Base-by-base conservation (phyloP, 2,113 vertebrate species). In the Pedetes capensis region DNA sequence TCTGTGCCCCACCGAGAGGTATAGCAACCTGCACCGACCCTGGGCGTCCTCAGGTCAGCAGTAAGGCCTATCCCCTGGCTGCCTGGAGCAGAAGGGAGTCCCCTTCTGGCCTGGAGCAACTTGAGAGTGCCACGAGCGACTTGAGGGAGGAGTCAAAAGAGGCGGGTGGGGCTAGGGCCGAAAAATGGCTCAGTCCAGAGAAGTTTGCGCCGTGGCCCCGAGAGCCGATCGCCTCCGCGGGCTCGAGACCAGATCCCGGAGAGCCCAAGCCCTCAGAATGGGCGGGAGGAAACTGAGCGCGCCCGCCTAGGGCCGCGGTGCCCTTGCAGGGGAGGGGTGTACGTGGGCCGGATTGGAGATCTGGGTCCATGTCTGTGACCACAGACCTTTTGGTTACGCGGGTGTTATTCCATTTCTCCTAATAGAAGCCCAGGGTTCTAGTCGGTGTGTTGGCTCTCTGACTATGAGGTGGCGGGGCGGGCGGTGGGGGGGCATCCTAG, bases 231-330 rank as follows among this genome's bases (percentile, higher is more conserved):
- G 10, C 6, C 14, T 53, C 11, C 0, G 32, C n/a, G 32, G 61
- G 32, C 13, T 3, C n/a, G 66, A 22, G 59, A 61, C 25, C 23
- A 17, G 34, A 71, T 14, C 71, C 3, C 14, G 49, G 23, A 68
- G 57, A 37, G 44, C 69, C 4, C 9, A 10, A 4, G 23, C 53
- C 27, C 37, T 51, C 6, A 1, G 42, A 44, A 34, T 20, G 85
- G n/a, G n/a, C 8, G 51, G 29, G 11, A 9, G 64, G 37, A 34
- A n/a, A 16, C 17, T 1, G 12, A 3, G 42, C 16, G 18, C 18
- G 34, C 1, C 53, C 3, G 2, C 39, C 20, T 0, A n/a, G 63
- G 57, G n/a, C 22, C 22, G 1, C 47, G 0, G 27, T 3, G 74
- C 42, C 79, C 29, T 80, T 81, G 64, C 44, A 3, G 6, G 72